These are phyloP conservation scores for Dasyurus viverrinus DNA, from an alignment of 2,113 vertebrate genomes.

Conservation along the genomic window DNA sequence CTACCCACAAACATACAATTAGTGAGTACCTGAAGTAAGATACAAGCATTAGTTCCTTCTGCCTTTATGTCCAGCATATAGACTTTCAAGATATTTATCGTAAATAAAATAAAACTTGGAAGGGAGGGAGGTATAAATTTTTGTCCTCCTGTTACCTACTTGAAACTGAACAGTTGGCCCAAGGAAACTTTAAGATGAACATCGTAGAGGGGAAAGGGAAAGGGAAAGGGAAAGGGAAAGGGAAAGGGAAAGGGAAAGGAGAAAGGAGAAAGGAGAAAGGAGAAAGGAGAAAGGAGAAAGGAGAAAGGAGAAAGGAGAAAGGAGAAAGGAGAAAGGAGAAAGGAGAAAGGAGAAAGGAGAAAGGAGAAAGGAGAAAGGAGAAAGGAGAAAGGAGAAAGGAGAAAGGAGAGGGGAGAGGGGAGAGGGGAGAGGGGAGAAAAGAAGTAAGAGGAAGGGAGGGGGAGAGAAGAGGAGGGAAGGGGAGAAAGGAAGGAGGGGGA, in stretches of 20 bases:
- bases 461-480: too few relatives aligned
- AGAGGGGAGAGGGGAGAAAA: not conserved
- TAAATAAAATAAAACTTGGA: not conserved
- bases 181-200: constrained; percentile 56
- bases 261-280: too few relatives aligned
- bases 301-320: not conserved
- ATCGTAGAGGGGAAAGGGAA: constrained; percentile 19
- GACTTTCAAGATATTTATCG: not conserved
- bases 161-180: not conserved
- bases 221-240: not conserved
- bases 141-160: not conserved
- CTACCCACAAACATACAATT: not conserved
- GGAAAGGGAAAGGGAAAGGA: too few relatives aligned
- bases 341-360: too few relatives aligned
- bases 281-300: not conserved
- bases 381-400: too few relatives aligned
- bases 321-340: too few relatives aligned
- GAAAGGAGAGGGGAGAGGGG: too few relatives aligned
- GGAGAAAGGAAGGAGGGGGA: too few relatives aligned
- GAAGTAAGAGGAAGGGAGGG: too few relatives aligned
- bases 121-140: not conserved
- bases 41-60: not conserved
- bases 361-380: too few relatives aligned
- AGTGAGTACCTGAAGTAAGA: too few relatives aligned
- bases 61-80: not conserved